Conservation (phyloP, 2,797 vertebrate genomes). For the Pelochelys cantorii region DNA sequence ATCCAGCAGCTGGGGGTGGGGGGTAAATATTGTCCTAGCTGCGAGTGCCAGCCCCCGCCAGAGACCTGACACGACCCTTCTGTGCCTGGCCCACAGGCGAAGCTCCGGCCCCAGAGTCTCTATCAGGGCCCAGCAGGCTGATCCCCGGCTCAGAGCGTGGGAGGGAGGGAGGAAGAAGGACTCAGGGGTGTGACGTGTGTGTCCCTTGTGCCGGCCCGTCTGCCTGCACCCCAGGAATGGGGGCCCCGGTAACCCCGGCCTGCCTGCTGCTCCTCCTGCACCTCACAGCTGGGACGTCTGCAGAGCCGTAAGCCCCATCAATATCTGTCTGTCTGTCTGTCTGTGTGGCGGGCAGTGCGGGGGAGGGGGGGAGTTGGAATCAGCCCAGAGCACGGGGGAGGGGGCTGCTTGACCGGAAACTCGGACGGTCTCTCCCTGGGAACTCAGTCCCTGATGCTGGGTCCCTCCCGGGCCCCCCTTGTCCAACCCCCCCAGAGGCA, state of each 20-base stretch:
- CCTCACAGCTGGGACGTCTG: background rate
- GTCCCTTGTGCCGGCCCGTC: background rate
- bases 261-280: background rate
- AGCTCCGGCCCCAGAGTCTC: background rate
- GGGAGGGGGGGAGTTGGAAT: background rate
- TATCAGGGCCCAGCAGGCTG: accelerated
- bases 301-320: background rate
- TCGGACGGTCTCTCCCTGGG: too few relatives aligned
- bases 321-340: background rate
- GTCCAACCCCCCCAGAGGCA: too few relatives aligned
- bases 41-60: background rate
- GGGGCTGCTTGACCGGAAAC: background rate
- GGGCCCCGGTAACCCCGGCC: accelerated
- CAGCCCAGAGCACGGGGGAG: background rate
- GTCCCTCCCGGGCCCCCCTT: too few relatives aligned
- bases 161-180: background rate
- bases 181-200: background rate
- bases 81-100: accelerated
- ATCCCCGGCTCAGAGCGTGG: accelerated
- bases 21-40: slow-evolving; percentile 15
- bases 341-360: too few relatives aligned
- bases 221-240: background rate
- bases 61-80: background rate
- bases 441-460: too few relatives aligned
- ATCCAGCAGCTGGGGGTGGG: background rate